Base-by-base conservation (phyloP, 2,797 vertebrate genomes). In the Ceyx erithaca region DNA sequence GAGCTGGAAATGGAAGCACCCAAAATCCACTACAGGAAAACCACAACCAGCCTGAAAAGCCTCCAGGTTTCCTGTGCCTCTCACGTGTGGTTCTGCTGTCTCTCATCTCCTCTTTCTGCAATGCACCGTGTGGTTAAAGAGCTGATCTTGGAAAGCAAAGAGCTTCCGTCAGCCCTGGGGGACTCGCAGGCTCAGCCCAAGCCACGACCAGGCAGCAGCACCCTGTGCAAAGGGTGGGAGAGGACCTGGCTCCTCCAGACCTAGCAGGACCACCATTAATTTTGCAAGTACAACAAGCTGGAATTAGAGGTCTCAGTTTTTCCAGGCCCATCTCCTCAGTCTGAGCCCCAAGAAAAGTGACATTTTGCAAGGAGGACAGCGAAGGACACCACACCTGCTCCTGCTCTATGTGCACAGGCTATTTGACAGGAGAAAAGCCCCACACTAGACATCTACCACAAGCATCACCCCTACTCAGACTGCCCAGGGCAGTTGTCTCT, bases 1-100 rank as follows among this genome's bases (percentile, higher is more conserved):
- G 87, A 87, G 55, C 28, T 78, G 78, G 78, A 88, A 90, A 91
- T 84, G 67, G 87, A 80, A 85, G 76, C 0, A 0, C 76, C 92
- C 89, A 55, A 92, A 83, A 94, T 80, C 66, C 93, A 85, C 73
- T 64, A 89, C 49, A 80, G 92, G 79, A 89, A 95, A 93, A 46
- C 80, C 85, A 92, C 82, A 78, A 59, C 4, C 64, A 43, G 76
- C 22, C 46, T 58, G 66, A 58, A 66, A 87, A 73, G 28, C 68
- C 72, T 58, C 58, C 62, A 16, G 45, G 21, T 61, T 87, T 87
- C 85, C 78, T 85, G 25, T 45, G 5, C 28, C 2, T 0, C 63
- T 33, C 15, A 30, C n/a, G 3, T 0, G 0, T 0, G 1, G 48
- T 11, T 62, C 55, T 30, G 43, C 31, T 77, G 3, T 0, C 66